Conservation (phyloP, 2,113 vertebrate genomes). For the Isurus oxyrinchus region DNA sequence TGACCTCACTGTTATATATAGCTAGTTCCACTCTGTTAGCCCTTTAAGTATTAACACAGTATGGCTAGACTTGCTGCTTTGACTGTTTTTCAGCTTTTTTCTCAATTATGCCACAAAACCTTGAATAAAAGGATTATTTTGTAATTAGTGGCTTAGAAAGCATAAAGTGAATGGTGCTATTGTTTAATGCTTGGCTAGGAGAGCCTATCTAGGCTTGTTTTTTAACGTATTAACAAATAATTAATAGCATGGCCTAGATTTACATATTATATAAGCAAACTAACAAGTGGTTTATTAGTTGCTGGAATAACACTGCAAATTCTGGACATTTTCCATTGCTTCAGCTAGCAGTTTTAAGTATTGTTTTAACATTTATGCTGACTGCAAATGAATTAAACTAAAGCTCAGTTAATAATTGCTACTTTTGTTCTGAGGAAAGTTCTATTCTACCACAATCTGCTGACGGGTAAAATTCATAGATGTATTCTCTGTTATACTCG, state of each 20-base stretch:
- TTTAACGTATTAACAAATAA: not conserved
- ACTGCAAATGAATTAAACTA: constrained; percentile 24
- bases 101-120: not conserved
- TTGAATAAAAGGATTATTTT: constrained; percentile 36
- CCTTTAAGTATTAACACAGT: not conserved
- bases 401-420: constrained; percentile 2
- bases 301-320: not conserved
- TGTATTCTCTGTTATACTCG: not conserved
- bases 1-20: not conserved
- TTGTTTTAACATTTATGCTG: constrained; percentile 36
- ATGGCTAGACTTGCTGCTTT: not conserved
- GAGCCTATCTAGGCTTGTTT: not conserved
- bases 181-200: not conserved
- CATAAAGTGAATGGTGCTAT: not conserved
- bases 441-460: not conserved
- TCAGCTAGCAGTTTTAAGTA: not conserved
- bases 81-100: not conserved
- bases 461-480: not conserved
- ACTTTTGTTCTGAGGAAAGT: not conserved
- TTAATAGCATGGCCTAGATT: constrained; percentile 32
- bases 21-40: not conserved
- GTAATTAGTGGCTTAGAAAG: constrained; percentile 6
- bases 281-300: not conserved
- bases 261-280: constrained; percentile 29
- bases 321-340: constrained; percentile 26